These are phyloP conservation scores for Lycocerus yunnanus DNA, from an alignment of 2,888 invertebrate genomes.

Conservation along the genomic window DNA sequence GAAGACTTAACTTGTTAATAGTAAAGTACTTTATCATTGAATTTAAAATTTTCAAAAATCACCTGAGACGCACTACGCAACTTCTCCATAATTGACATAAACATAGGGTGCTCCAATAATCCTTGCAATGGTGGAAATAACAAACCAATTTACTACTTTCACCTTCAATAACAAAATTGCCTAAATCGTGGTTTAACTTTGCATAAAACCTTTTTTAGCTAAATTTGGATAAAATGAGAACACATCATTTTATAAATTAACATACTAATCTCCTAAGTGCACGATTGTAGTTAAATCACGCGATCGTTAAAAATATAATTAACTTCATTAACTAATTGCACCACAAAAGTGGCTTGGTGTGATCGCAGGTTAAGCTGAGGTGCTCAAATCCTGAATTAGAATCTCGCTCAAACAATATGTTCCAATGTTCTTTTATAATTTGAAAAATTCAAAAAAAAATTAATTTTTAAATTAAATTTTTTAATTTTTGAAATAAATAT, in stretches of 20 bases:
- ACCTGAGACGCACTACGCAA: neutral
- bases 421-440: too few relatives aligned
- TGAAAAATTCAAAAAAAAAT: too few relatives aligned
- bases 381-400: too few relatives aligned
- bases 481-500: too few relatives aligned
- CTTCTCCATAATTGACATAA: neutral
- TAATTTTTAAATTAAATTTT: too few relatives aligned
- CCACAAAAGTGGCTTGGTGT: too few relatives aligned
- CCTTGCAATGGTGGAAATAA: neutral
- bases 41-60: too few relatives aligned
- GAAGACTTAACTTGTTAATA: too few relatives aligned
- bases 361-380: too few relatives aligned
- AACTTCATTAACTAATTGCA: neutral
- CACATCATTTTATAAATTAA: neutral
- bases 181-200: neutral
- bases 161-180: neutral
- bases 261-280: neutral
- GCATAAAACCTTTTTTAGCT: neutral
- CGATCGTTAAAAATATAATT: neutral
- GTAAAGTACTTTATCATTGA: too few relatives aligned
- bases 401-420: too few relatives aligned
- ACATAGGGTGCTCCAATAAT: neutral
- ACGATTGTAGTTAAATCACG: neutral
- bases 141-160: neutral
- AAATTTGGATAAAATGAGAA: neutral